These are phyloP conservation scores for Spermophilus dauricus DNA, from an alignment of 2,113 vertebrate species.

Conservation along the genomic window DNA sequence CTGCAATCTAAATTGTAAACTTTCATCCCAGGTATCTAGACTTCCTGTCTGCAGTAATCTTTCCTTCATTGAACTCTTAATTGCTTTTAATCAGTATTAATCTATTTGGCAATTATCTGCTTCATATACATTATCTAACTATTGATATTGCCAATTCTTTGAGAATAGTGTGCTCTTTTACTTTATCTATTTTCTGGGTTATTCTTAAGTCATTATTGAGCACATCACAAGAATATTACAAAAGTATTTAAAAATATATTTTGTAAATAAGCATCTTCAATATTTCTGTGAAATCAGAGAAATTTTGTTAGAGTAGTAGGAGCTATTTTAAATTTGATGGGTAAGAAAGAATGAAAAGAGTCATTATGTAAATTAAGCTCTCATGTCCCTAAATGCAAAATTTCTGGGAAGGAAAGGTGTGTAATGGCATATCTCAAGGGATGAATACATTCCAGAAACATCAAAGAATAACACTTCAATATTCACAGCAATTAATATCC, in stretches of 20 bases:
- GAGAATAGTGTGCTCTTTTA: background rate
- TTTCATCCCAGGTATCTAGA: conserved; percentile 5
- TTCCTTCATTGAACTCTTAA: background rate
- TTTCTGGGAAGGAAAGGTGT: conserved; percentile 81
- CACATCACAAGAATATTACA: background rate
- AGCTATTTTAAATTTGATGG: conserved; percentile 55
- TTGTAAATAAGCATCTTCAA: conserved; percentile 60
- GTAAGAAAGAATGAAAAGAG: conserved; percentile 10
- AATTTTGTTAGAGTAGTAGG: conserved; percentile 2
- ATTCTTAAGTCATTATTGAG: conserved; percentile 13
- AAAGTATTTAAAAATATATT: conserved; percentile 50
- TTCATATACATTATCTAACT: background rate
- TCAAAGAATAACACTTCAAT: conserved; percentile 83
- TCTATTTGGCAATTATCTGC: background rate
- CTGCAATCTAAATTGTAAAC: background rate
- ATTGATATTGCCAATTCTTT: background rate
- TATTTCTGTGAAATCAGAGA: conserved; percentile 55
- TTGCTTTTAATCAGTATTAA: background rate
- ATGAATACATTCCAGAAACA: conserved; percentile 81
- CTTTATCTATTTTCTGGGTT: conserved; percentile 32
- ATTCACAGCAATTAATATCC: conserved; percentile 82
- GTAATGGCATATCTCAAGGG: conserved; percentile 80
- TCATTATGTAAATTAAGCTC: conserved; percentile 76
- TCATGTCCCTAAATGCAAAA: conserved; percentile 71
- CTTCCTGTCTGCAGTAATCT: background rate